Evolutionary conservation across 2,797 vertebrate species (phyloP).

Genomic region (Mastacembelus armatus): DNA sequence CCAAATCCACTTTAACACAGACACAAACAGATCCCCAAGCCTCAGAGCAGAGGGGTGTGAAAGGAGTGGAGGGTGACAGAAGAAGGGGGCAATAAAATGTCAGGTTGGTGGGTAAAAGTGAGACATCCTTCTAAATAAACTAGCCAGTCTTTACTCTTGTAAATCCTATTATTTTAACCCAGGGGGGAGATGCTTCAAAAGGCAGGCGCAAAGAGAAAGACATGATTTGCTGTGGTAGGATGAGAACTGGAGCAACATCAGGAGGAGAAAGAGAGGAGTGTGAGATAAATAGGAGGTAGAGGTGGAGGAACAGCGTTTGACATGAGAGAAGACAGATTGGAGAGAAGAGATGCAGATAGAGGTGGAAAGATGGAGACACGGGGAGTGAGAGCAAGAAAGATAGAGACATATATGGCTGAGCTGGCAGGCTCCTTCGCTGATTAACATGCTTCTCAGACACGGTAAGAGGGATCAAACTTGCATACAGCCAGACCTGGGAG

Average conservation of each 20-base stretch:
- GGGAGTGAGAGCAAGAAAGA: slow-evolving; percentile 49
- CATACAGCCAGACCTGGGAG: slow-evolving; percentile 69
- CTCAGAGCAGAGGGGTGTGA: not conserved
- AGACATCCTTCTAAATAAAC: slow-evolving; percentile 68
- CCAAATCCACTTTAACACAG: slow-evolving; percentile 63
- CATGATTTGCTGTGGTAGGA: slow-evolving; percentile 59
- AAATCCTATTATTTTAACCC: slow-evolving; percentile 54
- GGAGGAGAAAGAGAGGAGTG: slow-evolving; percentile 48
- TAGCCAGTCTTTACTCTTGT: slow-evolving; percentile 51
- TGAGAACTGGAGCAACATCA: slow-evolving; percentile 38
- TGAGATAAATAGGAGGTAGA: slow-evolving; percentile 52
- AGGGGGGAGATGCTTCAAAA: slow-evolving; percentile 36
- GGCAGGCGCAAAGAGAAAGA: slow-evolving; percentile 37
- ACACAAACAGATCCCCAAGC: slow-evolving; percentile 52
- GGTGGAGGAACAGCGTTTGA: slow-evolving; percentile 38
- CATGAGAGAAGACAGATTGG: slow-evolving; percentile 48
- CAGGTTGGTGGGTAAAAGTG: slow-evolving; percentile 49
- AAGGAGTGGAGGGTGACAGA: slow-evolving; percentile 9
- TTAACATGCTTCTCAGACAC: slow-evolving; percentile 83
- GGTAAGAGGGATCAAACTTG: slow-evolving; percentile 75
- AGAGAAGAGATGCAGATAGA: slow-evolving; percentile 58
- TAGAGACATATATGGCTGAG: slow-evolving; percentile 68
- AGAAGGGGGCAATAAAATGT: slow-evolving; percentile 53
- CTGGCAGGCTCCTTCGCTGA: slow-evolving; percentile 73
- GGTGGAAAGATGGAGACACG: slow-evolving; percentile 35